These are phyloP conservation scores for Gadopsis bispinosus DNA, from an alignment of 2,797 vertebrate species.

Conservation along the genomic window DNA sequence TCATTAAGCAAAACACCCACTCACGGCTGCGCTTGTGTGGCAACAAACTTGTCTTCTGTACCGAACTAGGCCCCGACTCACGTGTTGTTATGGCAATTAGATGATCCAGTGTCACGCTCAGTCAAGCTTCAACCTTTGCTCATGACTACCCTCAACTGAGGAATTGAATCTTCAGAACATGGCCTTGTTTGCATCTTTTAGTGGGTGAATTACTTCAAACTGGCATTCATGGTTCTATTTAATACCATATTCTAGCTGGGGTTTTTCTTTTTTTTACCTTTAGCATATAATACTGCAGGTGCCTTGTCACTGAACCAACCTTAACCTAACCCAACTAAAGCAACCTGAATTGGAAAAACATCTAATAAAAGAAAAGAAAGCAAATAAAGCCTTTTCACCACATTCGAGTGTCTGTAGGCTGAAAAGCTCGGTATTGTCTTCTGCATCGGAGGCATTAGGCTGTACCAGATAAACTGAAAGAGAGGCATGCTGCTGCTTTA, in stretches of 20 bases:
- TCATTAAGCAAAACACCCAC: slow-evolving; percentile 60
- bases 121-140: slow-evolving; percentile 34
- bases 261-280: neutral
- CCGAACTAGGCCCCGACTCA: slow-evolving; percentile 25
- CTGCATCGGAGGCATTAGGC: slow-evolving; percentile 7
- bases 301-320: neutral
- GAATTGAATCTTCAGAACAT: slow-evolving; percentile 12
- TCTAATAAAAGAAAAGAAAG: neutral
- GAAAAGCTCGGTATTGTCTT: slow-evolving; percentile 5
- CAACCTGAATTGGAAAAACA: neutral
- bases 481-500: slow-evolving; percentile 19
- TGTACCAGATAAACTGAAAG: slow-evolving; percentile 8
- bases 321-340: neutral
- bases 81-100: slow-evolving; percentile 48
- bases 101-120: slow-evolving; percentile 29
- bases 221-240: neutral
- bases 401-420: neutral
- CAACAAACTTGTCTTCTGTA: slow-evolving; percentile 45
- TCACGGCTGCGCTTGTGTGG: slow-evolving; percentile 29
- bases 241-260: neutral
- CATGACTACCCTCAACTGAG: neutral
- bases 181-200: neutral
- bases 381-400: neutral
- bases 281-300: neutral
- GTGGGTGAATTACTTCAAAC: slow-evolving; percentile 11